Evolutionary conservation across 2,888 invertebrate genomes (phyloP), one percentile per base, ranked within the genome.

Genomic region (Nipponacmea schrenckii): DNA sequence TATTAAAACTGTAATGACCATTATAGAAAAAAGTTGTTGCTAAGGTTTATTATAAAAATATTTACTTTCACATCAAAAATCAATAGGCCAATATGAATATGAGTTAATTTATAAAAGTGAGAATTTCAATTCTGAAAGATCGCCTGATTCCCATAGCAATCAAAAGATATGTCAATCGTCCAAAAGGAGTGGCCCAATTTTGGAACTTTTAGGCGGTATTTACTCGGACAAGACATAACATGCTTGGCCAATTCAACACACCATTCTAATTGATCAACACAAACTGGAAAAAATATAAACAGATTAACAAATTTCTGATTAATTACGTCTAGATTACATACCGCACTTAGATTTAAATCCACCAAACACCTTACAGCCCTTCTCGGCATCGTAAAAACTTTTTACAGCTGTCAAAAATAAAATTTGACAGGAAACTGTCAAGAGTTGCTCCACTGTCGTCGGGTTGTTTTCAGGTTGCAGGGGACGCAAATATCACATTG

Each of bases 351-450:
- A 46, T 82, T 77, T 15, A 85, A 73, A 68, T 85, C 84, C 24
- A 85, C 85, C 71, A 82, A 70, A 72, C 84, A 84, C 71, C 84
- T 78, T 26, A 85, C 73, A 45, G 85, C 84, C 76, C 83, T 79
- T 65, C 84, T 75, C 39, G 84, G 84, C 84, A 85, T 85, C 71
- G 64, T 78, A 8, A 27, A 31, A n/a, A 14, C 10, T 64, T 15
- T 20, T 20, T 62, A 20, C 20, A 39, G 39, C 39, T 39, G 26
- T 31, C 56, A 39, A n/a, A 62, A 62, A 62, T 62, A 39, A 63
- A 15, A n/a, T 20, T 31, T 27, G 44, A 68, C 26, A 31, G 46
- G 44, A 48, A 66, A 66, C 66, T 48, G 45, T 26, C 24, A 14
- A 12, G 62, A 44, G n/a, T 39, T 39, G 39, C 39, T 39, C 39